Base-by-base conservation (phyloP, 2,888 invertebrate species). In the Diarsia brunnea region DNA sequence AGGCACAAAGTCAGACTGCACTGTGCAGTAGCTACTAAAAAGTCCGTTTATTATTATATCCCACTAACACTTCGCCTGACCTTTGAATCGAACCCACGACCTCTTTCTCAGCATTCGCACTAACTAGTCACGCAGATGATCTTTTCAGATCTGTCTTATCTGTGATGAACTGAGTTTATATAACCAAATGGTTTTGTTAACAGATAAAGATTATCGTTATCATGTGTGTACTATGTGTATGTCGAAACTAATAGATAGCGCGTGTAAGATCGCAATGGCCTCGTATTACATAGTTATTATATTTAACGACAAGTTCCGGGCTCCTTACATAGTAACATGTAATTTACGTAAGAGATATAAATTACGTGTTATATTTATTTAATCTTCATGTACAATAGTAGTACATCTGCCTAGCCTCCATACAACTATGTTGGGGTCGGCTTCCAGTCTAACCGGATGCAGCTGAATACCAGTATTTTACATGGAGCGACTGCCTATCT, bases 271-370 rank as follows among this genome's bases (percentile, higher is more conserved):
- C 47, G 21, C 64, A 27, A 51, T 49, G 55, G 38, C 66, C 19
- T 43, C 49, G 60, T 38, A n/a, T 27, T 60, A 47, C 51, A n/a
- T 61, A 47, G 49, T 53, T 31, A 43, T 63, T 63, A 63, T 43
- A 63, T 43, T 24, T 63, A 45, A 45, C 14, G 53, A 47, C 38
- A 51, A 19, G 21, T 75, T 53, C 53, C 66, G 76, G 77, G 43
- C 43, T 11, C 19, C 47, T 75, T 27, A 81, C 38, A 21, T 43
- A 38, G n/a, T 55, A n/a, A 75, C 76, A n/a, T 31, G 53, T 75
- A 0, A 81, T 78, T 55, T 31, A 73, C 61, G 49, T 19, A 38
- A 51, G n/a, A 60, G 38, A 61, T 19, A 51, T 72, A 14, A 55
- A 49, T 49, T 27, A 55, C 45, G 21, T 61, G 5, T 38, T 5